phyloP scores from a whole-genome alignment of 2,797 vertebrate species.

The Melanotaenia parkinsoni region DNA sequence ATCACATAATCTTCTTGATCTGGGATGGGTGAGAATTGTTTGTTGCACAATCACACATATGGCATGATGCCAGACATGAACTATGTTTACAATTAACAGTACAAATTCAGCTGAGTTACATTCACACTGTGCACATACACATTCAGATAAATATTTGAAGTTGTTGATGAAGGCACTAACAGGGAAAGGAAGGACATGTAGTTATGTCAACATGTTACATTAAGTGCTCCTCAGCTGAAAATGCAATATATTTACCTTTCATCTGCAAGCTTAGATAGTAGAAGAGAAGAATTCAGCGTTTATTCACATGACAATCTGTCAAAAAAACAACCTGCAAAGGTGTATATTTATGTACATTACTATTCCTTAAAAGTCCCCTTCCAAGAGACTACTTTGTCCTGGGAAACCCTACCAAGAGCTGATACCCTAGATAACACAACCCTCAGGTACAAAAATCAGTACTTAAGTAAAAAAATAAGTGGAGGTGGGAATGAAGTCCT shows the following conservation, averaged over 20 bases:
- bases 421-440: no score
- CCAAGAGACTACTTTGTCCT: no score
- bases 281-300: constrained; percentile 31
- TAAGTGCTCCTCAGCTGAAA: constrained; percentile 22
- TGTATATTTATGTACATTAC: neutral
- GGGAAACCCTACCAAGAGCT: no score
- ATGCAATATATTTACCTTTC: constrained; percentile 61
- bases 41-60: constrained; percentile 1
- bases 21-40: neutral
- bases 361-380: neutral
- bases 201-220: constrained; percentile 37
- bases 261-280: constrained; percentile 56
- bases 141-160: constrained; percentile 30
- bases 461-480: no score
- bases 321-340: neutral
- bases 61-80: constrained; percentile 27
- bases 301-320: neutral
- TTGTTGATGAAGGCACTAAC: constrained; percentile 35
- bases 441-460: no score
- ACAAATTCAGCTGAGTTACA: constrained; percentile 7
- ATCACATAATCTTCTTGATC: neutral
- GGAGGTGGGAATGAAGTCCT: no score
- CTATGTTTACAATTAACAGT: constrained; percentile 25
- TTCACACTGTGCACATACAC: constrained; percentile 37
- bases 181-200: constrained; percentile 26